phyloP scores from a whole-genome alignment of 1,140 invertebrate genomes.

The Phthorimaea operculella region DNA sequence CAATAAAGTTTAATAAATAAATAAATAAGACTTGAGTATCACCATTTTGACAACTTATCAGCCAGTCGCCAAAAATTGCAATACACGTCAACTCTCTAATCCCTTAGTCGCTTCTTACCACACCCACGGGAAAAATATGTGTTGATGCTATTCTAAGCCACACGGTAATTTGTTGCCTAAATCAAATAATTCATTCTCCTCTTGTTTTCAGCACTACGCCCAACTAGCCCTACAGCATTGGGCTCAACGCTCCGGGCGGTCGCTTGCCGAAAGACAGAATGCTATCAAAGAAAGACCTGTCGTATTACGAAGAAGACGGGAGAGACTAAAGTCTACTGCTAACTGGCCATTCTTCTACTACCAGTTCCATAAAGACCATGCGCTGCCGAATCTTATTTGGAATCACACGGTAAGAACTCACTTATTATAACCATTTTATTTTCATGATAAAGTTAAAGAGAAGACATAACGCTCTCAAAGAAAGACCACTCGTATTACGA shows the following conservation, averaged over 20 bases:
- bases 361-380: constrained; percentile 95
- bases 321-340: constrained; percentile 90
- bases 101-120: no score
- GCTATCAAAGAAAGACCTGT: constrained; percentile 80
- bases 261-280: constrained; percentile 71
- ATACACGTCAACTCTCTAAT: no score
- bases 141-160: no score
- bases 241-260: constrained; percentile 80
- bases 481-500: constrained; percentile 88
- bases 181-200: not conserved
- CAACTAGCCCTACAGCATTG: constrained; percentile 90
- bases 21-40: no score
- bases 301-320: constrained; percentile 88
- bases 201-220: constrained; percentile 64
- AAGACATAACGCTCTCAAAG: constrained; percentile 69
- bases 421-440: not conserved
- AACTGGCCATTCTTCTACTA: constrained; percentile 97
- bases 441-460: no score
- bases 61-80: no score
- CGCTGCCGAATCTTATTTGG: constrained; percentile 97
- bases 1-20: no score
- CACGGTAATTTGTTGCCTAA: no score
- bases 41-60: no score
- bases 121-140: no score
- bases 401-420: constrained; percentile 86